A percentile compares a stretch with the other conserved stretches of the same genome.
Evolutionary conservation across 2,113 vertebrate species (phyloP).

Genomic region (Cololabis saira): DNA sequence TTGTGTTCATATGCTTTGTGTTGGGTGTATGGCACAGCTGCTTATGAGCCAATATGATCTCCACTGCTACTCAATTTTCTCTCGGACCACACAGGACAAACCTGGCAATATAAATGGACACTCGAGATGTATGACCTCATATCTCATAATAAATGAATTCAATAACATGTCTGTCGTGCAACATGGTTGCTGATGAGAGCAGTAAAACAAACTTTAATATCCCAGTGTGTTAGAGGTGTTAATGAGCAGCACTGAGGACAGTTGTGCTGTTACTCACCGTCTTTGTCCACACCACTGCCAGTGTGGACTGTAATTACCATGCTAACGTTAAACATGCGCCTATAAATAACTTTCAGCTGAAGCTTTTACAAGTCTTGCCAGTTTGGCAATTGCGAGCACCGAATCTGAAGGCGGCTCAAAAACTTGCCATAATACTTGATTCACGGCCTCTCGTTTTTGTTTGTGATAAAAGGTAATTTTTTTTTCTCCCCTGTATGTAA

Average conservation of each 20-base stretch:
- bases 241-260: constrained; percentile 55
- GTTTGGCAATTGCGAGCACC: constrained; percentile 37
- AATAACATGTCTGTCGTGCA: constrained; percentile 64
- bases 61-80: constrained; percentile 58
- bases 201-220: constrained; percentile 78
- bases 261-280: constrained; percentile 62
- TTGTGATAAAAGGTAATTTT: constrained; percentile 5
- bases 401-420: constrained; percentile 21
- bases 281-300: constrained; percentile 24
- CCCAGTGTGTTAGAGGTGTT: constrained; percentile 66
- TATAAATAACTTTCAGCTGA: constrained; percentile 43
- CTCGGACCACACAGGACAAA: constrained; percentile 55
- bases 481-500: constrained; percentile 14
- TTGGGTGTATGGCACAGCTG: constrained; percentile 44
- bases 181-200: constrained; percentile 61
- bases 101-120: constrained; percentile 58
- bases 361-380: constrained; percentile 41
- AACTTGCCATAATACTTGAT: constrained; percentile 28
- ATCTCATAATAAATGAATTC: constrained; percentile 75
- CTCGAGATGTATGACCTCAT: constrained; percentile 65
- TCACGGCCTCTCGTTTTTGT: constrained; percentile 23
- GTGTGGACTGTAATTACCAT: constrained; percentile 45
- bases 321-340: constrained; percentile 15
- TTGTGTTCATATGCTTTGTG: constrained; percentile 33
- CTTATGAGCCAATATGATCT: constrained; percentile 64